Conservation (phyloP, 1,140 invertebrate genomes). For the Cheumatopsyche charites region DNA sequence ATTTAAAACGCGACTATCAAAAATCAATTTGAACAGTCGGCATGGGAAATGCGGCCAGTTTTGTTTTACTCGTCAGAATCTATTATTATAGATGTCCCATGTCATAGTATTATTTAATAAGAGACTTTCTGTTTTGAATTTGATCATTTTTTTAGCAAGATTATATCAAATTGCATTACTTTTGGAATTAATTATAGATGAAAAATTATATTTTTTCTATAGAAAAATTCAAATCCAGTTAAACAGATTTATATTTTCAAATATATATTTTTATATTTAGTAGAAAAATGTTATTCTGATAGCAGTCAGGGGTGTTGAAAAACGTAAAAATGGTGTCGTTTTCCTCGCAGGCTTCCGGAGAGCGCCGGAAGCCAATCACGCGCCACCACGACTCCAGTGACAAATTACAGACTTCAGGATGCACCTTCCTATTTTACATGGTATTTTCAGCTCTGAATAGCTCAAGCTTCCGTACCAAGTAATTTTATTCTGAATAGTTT, state of each 20-base stretch:
- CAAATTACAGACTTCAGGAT: slow-evolving; percentile 44
- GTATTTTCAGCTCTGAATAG: slow-evolving; percentile 23
- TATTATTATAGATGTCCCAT: no score
- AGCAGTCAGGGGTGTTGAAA: slow-evolving; percentile 17
- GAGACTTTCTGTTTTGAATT: no score
- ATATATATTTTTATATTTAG: background rate
- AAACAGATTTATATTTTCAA: background rate
- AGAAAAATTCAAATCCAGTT: no score
- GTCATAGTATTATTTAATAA: no score
- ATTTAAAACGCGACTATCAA: slow-evolving; percentile 12
- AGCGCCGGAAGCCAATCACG: slow-evolving; percentile 44
- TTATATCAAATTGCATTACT: no score
- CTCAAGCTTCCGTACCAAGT: background rate
- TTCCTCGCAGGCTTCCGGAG: slow-evolving; percentile 35
- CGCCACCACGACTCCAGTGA: slow-evolving; percentile 38
- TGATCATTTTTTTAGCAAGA: no score
- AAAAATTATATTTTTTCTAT: no score
- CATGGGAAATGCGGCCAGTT: no score
- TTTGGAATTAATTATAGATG: no score
- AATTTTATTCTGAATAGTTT: slow-evolving; percentile 21
- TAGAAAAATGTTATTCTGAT: background rate
- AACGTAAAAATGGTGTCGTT: slow-evolving; percentile 30
- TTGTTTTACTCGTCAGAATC: no score
- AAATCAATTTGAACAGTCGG: slow-evolving; percentile 7
- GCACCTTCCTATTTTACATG: slow-evolving; percentile 17